Evolutionary conservation across 2,797 vertebrate species (phyloP).

Genomic region (Pygocentrus nattereri): DNA sequence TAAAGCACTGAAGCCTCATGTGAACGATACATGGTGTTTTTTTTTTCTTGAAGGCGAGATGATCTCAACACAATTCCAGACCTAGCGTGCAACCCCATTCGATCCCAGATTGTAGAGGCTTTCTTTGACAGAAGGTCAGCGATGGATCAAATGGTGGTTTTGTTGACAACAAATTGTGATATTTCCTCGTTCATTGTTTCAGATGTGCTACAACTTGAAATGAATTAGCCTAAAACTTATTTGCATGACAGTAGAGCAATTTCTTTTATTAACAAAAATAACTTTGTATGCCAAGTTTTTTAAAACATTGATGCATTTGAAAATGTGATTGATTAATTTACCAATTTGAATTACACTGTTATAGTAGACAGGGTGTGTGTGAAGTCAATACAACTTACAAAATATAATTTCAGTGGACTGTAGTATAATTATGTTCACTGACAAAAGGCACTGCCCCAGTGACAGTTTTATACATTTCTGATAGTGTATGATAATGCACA

Average conservation of each 20-base stretch:
- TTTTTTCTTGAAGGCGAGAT: constrained; percentile 78
- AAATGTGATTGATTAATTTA: not conserved
- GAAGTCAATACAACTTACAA: no score
- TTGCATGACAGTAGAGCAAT: not conserved
- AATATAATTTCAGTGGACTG: no score
- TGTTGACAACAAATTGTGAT: not conserved
- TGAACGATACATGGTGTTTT: not conserved
- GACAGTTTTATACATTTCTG: no score
- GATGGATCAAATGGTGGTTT: not conserved
- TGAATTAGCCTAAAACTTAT: not conserved
- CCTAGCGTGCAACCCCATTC: constrained; percentile 90
- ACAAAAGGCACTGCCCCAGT: no score
- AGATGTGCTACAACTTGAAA: not conserved
- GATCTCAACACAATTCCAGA: constrained; percentile 85
- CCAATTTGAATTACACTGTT: not conserved
- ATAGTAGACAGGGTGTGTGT: no score
- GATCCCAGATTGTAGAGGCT: constrained; percentile 88
- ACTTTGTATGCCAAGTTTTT: not conserved
- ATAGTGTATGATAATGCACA: not conserved
- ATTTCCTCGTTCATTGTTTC: not conserved
- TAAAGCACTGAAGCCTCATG: no score
- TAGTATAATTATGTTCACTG: no score
- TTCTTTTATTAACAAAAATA: not conserved
- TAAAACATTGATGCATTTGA: not conserved
- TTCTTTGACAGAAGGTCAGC: constrained; percentile 92